Conservation (phyloP, 2,888 invertebrate species). For the Pollenia angustigena region DNA sequence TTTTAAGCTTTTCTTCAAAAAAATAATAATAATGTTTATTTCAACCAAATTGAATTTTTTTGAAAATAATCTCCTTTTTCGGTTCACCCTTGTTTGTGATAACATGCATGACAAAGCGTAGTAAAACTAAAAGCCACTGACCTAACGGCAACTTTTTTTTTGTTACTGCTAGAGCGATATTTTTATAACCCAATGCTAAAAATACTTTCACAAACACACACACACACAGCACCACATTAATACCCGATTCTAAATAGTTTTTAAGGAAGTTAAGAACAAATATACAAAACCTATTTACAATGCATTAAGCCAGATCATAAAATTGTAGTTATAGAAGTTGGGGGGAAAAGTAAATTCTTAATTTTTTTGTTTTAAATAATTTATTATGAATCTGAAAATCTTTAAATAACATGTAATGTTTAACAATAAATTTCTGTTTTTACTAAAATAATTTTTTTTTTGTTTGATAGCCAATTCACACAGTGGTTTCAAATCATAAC, state of each 20-base stretch:
- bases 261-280: constrained; percentile 55
- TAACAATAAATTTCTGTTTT: too few relatives aligned
- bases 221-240: constrained; percentile 5
- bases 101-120: constrained; percentile 54
- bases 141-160: constrained; percentile 61
- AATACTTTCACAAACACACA: neutral
- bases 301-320: constrained; percentile 58
- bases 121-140: constrained; percentile 71
- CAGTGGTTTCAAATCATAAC: too few relatives aligned
- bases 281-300: constrained; percentile 46
- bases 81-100: constrained; percentile 14
- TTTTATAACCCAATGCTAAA: constrained; percentile 51
- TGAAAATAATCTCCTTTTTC: neutral
- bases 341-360: neutral
- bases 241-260: constrained; percentile 45
- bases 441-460: too few relatives aligned
- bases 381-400: too few relatives aligned
- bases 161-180: constrained; percentile 34
- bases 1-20: neutral
- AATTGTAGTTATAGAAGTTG: constrained; percentile 5
- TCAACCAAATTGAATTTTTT: neutral
- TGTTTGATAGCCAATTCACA: too few relatives aligned
- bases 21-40: neutral
- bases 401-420: too few relatives aligned
- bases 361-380: too few relatives aligned